phyloP scores from a whole-genome alignment of 2,113 vertebrate species.

The Malurus melanocephalus region DNA sequence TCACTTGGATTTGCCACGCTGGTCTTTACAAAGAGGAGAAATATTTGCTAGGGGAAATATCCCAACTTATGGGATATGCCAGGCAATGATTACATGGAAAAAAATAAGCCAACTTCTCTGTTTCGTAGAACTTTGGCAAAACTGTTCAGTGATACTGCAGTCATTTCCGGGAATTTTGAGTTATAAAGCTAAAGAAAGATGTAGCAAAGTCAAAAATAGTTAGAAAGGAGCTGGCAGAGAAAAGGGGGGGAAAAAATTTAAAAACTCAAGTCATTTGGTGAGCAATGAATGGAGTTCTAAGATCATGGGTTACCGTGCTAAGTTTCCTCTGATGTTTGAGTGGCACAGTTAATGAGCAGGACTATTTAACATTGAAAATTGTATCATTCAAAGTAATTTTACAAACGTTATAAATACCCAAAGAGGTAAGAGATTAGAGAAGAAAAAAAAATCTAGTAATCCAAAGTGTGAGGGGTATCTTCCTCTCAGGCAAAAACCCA shows the following conservation, averaged over 20 bases:
- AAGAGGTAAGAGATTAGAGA: background rate
- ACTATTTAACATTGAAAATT: background rate
- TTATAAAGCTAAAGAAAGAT: background rate
- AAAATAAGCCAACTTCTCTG: background rate
- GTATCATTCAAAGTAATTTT: background rate
- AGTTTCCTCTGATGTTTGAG: background rate
- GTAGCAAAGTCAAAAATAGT: background rate
- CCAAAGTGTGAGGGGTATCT: background rate
- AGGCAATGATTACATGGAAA: background rate
- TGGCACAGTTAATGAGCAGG: background rate
- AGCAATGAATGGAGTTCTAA: background rate
- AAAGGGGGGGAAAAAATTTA: background rate
- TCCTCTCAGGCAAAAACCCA: background rate
- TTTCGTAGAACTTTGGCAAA: background rate
- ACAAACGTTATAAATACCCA: background rate
- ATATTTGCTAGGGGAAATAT: conserved; percentile 11
- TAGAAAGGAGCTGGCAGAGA: background rate
- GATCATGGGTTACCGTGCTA: background rate
- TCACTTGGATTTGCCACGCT: background rate
- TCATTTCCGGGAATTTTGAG: background rate
- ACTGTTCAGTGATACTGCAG: background rate
- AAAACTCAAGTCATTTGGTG: background rate
- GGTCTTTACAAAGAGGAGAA: background rate
- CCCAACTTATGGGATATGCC: background rate
- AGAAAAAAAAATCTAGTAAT: background rate